Conservation (phyloP, 2,797 vertebrate genomes). For the Fistularia tabacaria region DNA sequence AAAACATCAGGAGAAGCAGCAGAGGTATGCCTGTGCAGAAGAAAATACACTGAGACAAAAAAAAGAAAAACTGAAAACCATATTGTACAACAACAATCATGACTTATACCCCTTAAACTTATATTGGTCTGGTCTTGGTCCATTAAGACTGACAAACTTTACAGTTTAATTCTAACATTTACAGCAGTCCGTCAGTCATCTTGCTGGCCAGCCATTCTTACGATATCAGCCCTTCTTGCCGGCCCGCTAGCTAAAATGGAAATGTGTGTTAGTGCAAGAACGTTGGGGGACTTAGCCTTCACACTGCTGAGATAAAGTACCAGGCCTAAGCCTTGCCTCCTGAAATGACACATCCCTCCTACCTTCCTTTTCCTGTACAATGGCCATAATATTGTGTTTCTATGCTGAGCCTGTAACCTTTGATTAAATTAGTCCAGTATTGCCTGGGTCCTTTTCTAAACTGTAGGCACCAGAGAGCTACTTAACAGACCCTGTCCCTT, state of each 20-base stretch:
- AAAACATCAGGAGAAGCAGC: too few species aligned
- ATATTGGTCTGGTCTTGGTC: too few species aligned
- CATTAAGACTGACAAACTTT: not conserved
- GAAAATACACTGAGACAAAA: too few species aligned
- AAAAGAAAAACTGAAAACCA: too few species aligned
- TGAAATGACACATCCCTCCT: constrained; percentile 64
- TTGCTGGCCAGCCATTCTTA: constrained; percentile 39
- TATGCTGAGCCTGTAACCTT: constrained; percentile 74
- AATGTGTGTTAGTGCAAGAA: constrained; percentile 59
- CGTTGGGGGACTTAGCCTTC: constrained; percentile 66
- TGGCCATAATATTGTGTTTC: constrained; percentile 74
- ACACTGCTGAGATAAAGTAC: constrained; percentile 71
- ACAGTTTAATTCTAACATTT: constrained; percentile 13
- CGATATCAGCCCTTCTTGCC: constrained; percentile 47
- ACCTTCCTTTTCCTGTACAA: constrained; percentile 66
- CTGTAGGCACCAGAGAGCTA: constrained; percentile 71
- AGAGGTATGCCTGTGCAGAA: too few species aligned
- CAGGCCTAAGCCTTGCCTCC: constrained; percentile 69
- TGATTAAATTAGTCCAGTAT: constrained; percentile 76
- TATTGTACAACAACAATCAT: too few species aligned
- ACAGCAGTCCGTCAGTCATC: constrained; percentile 41
- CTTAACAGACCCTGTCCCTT: constrained; percentile 73
- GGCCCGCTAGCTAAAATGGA: constrained; percentile 66
- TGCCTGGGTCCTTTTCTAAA: constrained; percentile 74
- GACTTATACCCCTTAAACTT: too few species aligned